phyloP scores from a whole-genome alignment of 2,888 invertebrate species.

The Acanthosoma haemorrhoidale region DNA sequence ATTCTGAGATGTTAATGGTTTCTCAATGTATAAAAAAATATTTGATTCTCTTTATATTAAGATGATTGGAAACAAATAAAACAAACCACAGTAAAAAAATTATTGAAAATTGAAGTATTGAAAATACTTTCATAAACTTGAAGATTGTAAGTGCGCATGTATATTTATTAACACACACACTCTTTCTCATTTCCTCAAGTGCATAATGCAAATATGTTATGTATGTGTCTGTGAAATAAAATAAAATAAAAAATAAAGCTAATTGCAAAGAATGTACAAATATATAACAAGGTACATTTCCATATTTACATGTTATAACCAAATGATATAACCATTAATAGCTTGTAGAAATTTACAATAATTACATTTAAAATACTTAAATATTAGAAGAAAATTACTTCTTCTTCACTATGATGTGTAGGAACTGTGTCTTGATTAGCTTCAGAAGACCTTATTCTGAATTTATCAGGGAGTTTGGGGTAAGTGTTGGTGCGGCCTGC shows the following conservation, averaged over 20 bases:
- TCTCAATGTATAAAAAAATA: no score
- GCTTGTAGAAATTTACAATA: constrained; percentile 21
- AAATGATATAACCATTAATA: background rate
- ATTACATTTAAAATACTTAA: constrained; percentile 17
- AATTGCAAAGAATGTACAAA: constrained; percentile 18
- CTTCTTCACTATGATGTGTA: constrained; percentile 41
- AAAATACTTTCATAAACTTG: no score
- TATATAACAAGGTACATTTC: constrained; percentile 15
- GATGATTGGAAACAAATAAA: no score
- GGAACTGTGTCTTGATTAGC: constrained; percentile 39
- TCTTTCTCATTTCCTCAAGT: background rate
- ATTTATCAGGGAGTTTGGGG: constrained; percentile 65
- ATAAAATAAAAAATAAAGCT: no score
- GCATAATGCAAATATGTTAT: background rate
- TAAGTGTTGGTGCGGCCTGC: constrained; percentile 60
- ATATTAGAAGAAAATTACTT: constrained; percentile 44
- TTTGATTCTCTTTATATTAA: no score
- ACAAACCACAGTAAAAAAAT: no score
- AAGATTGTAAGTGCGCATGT: no score
- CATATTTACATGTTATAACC: background rate
- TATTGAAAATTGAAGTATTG: no score
- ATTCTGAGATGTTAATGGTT: no score
- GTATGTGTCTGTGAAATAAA: background rate
- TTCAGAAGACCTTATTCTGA: constrained; percentile 57
- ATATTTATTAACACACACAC: background rate